These are phyloP conservation scores for Digitonthophagus gazella DNA, from an alignment of 2,888 invertebrate species.

Conservation along the genomic window DNA sequence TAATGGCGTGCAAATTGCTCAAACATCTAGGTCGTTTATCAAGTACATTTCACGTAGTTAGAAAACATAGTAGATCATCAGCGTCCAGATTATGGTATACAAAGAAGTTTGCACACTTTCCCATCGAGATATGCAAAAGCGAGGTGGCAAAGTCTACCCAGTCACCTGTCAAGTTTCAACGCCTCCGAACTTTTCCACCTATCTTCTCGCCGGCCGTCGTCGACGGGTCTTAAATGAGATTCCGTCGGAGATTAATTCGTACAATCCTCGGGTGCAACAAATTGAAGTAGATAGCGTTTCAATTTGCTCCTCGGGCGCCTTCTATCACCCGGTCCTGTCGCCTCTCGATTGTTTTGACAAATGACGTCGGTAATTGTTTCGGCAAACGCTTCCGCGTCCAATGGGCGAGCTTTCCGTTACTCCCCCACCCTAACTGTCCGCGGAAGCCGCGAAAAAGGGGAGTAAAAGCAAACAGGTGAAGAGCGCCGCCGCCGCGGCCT, in stretches of 20 bases:
- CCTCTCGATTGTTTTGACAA: slow-evolving; percentile 15
- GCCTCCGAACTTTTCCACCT: neutral
- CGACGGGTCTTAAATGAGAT: slow-evolving; percentile 13
- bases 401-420: neutral
- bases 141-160: too few species aligned
- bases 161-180: neutral
- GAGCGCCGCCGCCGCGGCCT: neutral
- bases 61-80: too few species aligned
- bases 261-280: slow-evolving; percentile 5
- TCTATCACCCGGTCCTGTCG: slow-evolving; percentile 2
- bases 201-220: neutral
- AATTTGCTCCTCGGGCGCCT: slow-evolving; percentile 8
- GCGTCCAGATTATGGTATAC: neutral
- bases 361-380: slow-evolving; percentile 12
- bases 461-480: slow-evolving; percentile 11
- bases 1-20: too few species aligned
- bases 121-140: too few species aligned
- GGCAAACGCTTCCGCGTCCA: slow-evolving; percentile 6
- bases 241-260: slow-evolving; percentile 12
- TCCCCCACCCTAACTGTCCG: neutral
- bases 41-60: neutral
- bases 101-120: neutral
- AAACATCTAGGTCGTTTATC: too few species aligned
- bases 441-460: slow-evolving; percentile 7
- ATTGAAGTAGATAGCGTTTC: slow-evolving; percentile 8